Evolutionary conservation across 2,888 invertebrate genomes (phyloP).

Genomic region (Tineola bisselliella): DNA sequence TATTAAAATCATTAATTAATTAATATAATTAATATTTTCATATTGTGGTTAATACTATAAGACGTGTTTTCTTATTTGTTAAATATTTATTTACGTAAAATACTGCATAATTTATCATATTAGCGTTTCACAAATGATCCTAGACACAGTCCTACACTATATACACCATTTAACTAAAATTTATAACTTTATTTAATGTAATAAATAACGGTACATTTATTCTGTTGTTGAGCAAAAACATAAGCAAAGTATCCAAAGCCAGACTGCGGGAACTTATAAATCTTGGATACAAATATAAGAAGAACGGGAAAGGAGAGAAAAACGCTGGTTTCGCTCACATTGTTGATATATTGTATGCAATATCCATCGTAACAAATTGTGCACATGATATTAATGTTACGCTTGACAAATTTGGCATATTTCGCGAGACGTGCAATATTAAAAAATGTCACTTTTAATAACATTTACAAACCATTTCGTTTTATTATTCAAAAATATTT

Average conservation of each 20-base stretch:
- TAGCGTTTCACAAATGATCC: too few species aligned
- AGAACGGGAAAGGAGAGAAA: not conserved
- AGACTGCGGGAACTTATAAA: conserved; percentile 4
- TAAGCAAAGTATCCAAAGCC: conserved; percentile 5
- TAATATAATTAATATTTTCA: too few species aligned
- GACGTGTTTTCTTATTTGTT: too few species aligned
- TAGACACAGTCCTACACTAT: too few species aligned
- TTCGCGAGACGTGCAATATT: not conserved
- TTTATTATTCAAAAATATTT: not conserved
- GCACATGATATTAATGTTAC: not conserved
- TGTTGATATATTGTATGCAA: conserved; percentile 1
- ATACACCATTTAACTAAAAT: not conserved
- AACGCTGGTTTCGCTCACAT: not conserved
- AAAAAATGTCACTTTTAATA: not conserved
- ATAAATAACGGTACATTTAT: conserved; percentile 6
- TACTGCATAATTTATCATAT: too few species aligned
- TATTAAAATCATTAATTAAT: too few species aligned
- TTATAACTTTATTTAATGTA: not conserved
- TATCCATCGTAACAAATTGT: conserved; percentile 11
- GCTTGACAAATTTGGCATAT: conserved; percentile 1
- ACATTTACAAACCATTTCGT: not conserved
- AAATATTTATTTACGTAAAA: too few species aligned
- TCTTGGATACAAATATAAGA: conserved; percentile 7
- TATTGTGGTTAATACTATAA: too few species aligned
- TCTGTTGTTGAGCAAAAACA: conserved; percentile 1